Evolutionary conservation across 2,797 vertebrate species (phyloP), one percentile per base, ranked within the genome.

Genomic region (Chiroxiphia lanceolata): DNA sequence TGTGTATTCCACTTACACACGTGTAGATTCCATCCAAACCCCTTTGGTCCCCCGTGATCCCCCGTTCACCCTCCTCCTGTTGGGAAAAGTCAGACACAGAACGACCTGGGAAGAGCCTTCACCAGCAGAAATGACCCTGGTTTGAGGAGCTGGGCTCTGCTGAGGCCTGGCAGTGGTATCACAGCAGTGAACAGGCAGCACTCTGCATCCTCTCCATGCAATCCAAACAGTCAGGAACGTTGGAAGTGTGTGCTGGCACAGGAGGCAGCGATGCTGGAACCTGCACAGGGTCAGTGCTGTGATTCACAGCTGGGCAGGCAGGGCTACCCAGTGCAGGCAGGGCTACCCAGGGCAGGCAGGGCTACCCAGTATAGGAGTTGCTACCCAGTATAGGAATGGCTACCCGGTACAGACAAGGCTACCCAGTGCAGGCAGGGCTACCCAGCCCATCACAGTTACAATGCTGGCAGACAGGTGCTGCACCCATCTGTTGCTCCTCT

Each of bases 191-290:
- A 6, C 1, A 3, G 56, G 40, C 22, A 12, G 17, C 42, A 8
- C 15, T 5, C 11, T 33, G 61, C 74, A 4, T 1, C n/a, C 44
- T 40, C 25, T 53, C 4, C 1, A 4, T 14, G 44, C 8, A 48
- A 6, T 29, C 29, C 40, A 47, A 18, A 1, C 15, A 31, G 29
- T 1, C 38, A 53, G 4, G 50, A 38, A 8, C 0, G 0, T 16
- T 26, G 29, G 3, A 38, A 81, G 20, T 36, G 60, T 17, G 4
- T 74, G 93, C 79, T 17, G 54, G 79, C 61, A 79, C 71, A 22
- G 0, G 21, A 47, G 53, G 25, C 40, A 90, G n/a, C 2, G 2
- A 6, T 22, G 85, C 63, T 85, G 0, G 9, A 72, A 59, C 44
- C 1, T 6, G 56, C 33, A 44, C 17, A 2, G 45, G 40, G 44